Evolutionary conservation across 2,888 invertebrate genomes (phyloP).

Genomic region (Drosophila ustulata): DNA sequence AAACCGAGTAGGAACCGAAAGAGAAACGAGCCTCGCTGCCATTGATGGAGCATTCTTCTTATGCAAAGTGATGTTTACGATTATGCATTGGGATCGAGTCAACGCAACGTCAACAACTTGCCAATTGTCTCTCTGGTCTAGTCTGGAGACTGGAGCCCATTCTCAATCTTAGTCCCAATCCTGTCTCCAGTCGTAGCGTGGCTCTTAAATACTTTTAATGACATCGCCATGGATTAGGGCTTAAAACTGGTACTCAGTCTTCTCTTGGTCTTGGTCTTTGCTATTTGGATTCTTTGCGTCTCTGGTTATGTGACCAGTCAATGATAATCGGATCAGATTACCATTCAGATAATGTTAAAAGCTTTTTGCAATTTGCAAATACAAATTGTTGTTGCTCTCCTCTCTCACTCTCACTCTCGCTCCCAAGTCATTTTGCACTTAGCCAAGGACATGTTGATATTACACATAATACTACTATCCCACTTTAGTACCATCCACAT

Average conservation of each 20-base stretch:
- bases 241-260: slow-evolving; percentile 38
- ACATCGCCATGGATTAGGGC: slow-evolving; percentile 72
- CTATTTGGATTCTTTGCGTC: slow-evolving; percentile 24
- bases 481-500: slow-evolving; percentile 11
- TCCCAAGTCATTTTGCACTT: slow-evolving; percentile 58
- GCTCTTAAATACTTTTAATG: slow-evolving; percentile 77
- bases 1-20: slow-evolving; percentile 1
- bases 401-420: background rate
- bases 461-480: slow-evolving; percentile 10
- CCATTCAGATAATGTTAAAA: slow-evolving; percentile 74
- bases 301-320: slow-evolving; percentile 68
- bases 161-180: background rate
- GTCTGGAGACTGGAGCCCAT: background rate
- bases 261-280: slow-evolving; percentile 17
- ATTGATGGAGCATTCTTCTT: slow-evolving; percentile 83
- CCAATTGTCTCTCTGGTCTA: slow-evolving; percentile 40
- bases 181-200: slow-evolving; percentile 42
- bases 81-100: slow-evolving; percentile 66
- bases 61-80: slow-evolving; percentile 83
- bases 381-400: slow-evolving; percentile 69
- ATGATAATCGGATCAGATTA: slow-evolving; percentile 80
- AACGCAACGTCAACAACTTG: slow-evolving; percentile 55
- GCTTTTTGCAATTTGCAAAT: slow-evolving; percentile 77
- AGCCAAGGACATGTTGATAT: slow-evolving; percentile 42
- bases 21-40: slow-evolving; percentile 10